phyloP scores from a whole-genome alignment of 2,797 vertebrate species.

The Eulemur mongoz region DNA sequence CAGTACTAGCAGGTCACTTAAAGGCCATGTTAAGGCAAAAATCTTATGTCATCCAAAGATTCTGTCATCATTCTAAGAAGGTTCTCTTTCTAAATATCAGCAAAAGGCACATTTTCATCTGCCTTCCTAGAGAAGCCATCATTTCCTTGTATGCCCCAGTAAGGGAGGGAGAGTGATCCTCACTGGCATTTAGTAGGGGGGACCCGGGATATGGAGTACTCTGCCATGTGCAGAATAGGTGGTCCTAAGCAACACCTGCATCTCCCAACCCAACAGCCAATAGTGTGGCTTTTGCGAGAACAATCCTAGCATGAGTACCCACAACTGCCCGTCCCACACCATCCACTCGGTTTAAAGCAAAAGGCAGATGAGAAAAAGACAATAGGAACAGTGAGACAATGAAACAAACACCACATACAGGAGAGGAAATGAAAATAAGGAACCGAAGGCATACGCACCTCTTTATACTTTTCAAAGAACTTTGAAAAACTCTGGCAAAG shows the following conservation, averaged over 20 bases:
- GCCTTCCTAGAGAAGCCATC: not conserved
- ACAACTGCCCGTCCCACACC: not conserved
- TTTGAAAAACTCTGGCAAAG: not conserved
- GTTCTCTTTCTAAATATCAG: not conserved
- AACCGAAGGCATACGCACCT: not conserved
- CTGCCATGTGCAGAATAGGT: no score
- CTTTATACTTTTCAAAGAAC: not conserved
- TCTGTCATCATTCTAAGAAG: not conserved
- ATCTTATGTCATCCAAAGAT: not conserved
- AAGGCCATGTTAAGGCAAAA: conserved; percentile 28
- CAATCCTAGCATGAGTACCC: not conserved
- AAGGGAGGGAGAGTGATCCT: not conserved
- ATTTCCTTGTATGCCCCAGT: not conserved
- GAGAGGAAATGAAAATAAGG: not conserved
- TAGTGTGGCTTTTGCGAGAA: not conserved
- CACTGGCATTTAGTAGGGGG: not conserved
- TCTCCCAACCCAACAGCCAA: not conserved
- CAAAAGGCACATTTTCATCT: not conserved
- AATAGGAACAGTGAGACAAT: not conserved
- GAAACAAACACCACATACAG: not conserved
- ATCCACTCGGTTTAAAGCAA: not conserved
- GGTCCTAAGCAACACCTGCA: not conserved
- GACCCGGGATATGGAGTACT: not conserved
- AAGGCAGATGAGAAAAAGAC: not conserved
- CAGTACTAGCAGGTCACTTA: not conserved